These are phyloP conservation scores for Atta cephalotes DNA, from an alignment of 1,140 invertebrate genomes.

Conservation along the genomic window DNA sequence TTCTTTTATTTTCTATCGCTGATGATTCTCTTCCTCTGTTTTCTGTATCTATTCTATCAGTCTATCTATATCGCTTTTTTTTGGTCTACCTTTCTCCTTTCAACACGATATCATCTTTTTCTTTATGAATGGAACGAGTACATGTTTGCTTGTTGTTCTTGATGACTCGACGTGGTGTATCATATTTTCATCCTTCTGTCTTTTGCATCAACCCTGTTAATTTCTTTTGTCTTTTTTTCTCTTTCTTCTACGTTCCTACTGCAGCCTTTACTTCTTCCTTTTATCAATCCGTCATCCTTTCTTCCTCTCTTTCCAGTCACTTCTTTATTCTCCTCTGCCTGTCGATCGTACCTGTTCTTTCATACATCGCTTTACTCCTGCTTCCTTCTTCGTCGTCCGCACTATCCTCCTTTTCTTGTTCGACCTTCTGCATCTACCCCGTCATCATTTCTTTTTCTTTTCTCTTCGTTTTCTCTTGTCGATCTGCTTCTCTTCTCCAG, in stretches of 20 bases:
- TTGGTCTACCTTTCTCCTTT: not conserved
- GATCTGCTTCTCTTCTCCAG: not conserved
- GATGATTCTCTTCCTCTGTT: constrained; percentile 1
- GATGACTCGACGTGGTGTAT: constrained; percentile 1
- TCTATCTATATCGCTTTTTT: constrained; percentile 17
- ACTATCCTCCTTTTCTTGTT: constrained; percentile 19
- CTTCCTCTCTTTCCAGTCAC: constrained; percentile 25
- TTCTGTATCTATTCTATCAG: not conserved
- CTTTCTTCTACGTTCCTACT: not conserved
- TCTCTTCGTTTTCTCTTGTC: not conserved
- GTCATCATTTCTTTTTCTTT: constrained; percentile 7
- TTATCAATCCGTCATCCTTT: constrained; percentile 36
- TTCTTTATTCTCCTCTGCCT: constrained; percentile 32
- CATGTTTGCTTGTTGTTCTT: not conserved
- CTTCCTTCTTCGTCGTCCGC: constrained; percentile 51
- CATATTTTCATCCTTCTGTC: not conserved
- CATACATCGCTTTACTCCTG: constrained; percentile 10
- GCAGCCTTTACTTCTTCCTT: not conserved
- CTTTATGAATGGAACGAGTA: not conserved
- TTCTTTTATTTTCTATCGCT: not conserved
- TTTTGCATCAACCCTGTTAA: not conserved
- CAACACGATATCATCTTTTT: not conserved
- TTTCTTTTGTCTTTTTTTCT: not conserved
- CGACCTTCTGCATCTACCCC: constrained; percentile 3
- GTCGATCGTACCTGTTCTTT: constrained; percentile 38